Conservation (phyloP, 2,888 invertebrate species). For the Erannis defoliaria region DNA sequence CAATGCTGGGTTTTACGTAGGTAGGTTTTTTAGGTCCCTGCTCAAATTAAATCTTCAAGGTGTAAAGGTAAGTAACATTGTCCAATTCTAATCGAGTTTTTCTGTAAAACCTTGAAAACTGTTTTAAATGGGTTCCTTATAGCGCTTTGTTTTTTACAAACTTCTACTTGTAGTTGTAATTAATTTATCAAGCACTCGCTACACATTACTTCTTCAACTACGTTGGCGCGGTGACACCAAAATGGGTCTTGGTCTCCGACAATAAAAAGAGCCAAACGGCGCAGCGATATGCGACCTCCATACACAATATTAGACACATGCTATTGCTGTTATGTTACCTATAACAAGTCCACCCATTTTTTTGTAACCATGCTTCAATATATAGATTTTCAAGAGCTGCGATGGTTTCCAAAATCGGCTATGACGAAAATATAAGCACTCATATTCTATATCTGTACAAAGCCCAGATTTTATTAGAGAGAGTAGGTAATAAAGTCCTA, state of each 20-base stretch:
- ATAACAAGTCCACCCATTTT: no score
- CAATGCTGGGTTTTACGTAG: background rate
- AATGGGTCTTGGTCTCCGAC: no score
- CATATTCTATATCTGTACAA: no score
- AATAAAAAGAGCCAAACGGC: no score
- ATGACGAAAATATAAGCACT: background rate
- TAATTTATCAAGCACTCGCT: background rate
- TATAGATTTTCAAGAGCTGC: no score
- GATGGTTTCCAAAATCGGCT: background rate
- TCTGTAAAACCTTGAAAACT: conserved; percentile 17
- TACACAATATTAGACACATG: no score
- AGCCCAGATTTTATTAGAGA: conserved; percentile 5
- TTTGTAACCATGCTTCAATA: background rate
- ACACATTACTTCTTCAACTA: background rate
- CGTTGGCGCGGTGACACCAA: no score
- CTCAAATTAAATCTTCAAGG: conserved; percentile 6
- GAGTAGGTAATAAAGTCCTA: conserved; percentile 18
- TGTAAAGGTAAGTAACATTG: conserved; percentile 8
- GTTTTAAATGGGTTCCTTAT: conserved; percentile 17
- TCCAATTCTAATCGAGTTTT: conserved; percentile 16
- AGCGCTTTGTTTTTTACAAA: conserved; percentile 16
- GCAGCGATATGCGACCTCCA: no score
- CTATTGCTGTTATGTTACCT: no score
- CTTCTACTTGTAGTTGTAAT: conserved; percentile 9
- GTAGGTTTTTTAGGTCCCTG: conserved; percentile 1